A percentile compares a stretch with the other conserved stretches of the same genome.
phyloP scores from a whole-genome alignment of 2,113 vertebrate genomes.

The Leucopsar rothschildi region DNA sequence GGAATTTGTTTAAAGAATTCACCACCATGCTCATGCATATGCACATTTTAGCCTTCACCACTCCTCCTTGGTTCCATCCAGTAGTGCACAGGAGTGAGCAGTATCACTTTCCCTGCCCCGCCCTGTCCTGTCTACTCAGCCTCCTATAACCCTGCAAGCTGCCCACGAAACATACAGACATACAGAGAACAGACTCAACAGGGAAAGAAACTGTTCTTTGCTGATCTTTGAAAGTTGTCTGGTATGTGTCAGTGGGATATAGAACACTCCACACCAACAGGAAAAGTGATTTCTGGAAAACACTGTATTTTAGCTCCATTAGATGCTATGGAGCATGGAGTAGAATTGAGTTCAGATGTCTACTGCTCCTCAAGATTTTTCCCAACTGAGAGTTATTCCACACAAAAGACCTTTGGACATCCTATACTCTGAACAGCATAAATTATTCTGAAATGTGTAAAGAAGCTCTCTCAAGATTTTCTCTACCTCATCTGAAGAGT shows the following conservation, averaged over 20 bases:
- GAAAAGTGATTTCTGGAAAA: background rate
- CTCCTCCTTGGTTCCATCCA: background rate
- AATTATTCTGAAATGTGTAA: background rate
- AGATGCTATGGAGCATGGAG: background rate
- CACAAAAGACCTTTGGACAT: background rate
- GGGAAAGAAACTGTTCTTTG: background rate
- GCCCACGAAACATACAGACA: background rate
- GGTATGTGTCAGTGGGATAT: background rate
- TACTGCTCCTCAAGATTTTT: background rate
- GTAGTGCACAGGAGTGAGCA: background rate
- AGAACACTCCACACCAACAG: background rate
- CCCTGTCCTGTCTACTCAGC: fast-evolving
- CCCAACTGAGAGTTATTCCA: background rate
- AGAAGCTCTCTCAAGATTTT: background rate
- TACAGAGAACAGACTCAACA: background rate
- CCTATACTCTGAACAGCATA: background rate
- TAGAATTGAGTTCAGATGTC: background rate
- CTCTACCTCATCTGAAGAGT: background rate
- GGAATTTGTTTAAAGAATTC: background rate
- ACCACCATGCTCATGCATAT: background rate
- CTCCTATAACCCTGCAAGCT: background rate
- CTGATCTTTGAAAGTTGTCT: background rate
- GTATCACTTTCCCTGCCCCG: fast-evolving
- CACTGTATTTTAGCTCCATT: background rate
- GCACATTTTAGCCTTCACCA: background rate